Evolutionary conservation across 2,888 invertebrate genomes (phyloP).

Genomic region (Eupithecia subumbrata): DNA sequence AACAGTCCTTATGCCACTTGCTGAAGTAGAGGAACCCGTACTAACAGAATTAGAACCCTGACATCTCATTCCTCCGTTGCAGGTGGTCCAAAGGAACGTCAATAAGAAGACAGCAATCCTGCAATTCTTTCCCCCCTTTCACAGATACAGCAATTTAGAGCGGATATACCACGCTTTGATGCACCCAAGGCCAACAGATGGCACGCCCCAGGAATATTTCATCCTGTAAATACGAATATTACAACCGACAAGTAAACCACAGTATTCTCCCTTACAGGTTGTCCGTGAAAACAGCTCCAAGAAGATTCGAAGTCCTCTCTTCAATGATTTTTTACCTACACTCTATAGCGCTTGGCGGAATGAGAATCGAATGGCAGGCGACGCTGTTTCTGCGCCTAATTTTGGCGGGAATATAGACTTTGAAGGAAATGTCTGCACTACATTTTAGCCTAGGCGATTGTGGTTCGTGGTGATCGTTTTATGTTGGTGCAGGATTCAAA

Average conservation of each 20-base stretch:
- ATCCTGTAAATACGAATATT: neutral
- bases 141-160: neutral
- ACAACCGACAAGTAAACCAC: neutral
- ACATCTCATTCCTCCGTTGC: neutral
- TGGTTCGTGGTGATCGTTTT: neutral
- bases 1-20: neutral
- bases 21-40: neutral
- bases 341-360: conserved; percentile 73
- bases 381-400: conserved; percentile 45
- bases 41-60: neutral
- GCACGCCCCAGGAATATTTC: neutral
- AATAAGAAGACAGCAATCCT: neutral
- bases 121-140: neutral
- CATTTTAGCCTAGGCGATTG: conserved; percentile 55
- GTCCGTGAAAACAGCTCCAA: conserved; percentile 68
- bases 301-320: conserved; percentile 65
- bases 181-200: neutral
- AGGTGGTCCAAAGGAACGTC: neutral
- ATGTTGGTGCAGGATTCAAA: too few species aligned
- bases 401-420: conserved; percentile 69
- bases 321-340: conserved; percentile 78
- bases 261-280: conserved; percentile 59
- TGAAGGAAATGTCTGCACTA: conserved; percentile 76
- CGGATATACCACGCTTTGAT: neutral
- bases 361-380: conserved; percentile 57